These are phyloP conservation scores for Ciconia boyciana DNA, from an alignment of 2,113 vertebrate species.

Conservation along the genomic window DNA sequence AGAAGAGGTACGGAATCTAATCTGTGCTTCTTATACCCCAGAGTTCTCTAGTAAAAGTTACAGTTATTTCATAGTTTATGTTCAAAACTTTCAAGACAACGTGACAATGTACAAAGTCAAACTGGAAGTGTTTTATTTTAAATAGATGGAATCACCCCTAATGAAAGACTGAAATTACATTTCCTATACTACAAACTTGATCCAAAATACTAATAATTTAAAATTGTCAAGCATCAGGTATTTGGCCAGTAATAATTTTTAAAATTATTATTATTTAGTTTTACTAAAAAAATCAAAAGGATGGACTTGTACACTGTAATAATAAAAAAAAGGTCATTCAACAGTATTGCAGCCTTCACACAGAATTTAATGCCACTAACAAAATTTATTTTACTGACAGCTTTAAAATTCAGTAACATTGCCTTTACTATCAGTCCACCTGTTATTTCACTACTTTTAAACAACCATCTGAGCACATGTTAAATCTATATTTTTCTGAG, in stretches of 20 bases:
- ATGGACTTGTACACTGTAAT: background rate
- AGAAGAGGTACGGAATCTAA: background rate
- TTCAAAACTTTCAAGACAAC: background rate
- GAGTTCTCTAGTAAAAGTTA: background rate
- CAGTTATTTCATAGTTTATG: background rate
- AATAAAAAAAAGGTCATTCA: background rate
- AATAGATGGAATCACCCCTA: background rate
- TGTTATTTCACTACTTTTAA: background rate
- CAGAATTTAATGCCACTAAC: background rate
- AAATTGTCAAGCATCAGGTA: background rate
- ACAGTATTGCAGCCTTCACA: background rate
- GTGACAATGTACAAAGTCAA: background rate
- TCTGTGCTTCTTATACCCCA: background rate
- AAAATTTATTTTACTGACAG: background rate
- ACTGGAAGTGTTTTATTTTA: background rate
- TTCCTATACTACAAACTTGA: background rate
- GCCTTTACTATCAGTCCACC: background rate
- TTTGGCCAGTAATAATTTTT: background rate
- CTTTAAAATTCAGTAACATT: conserved; percentile 24
- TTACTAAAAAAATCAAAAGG: background rate
- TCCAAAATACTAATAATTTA: background rate
- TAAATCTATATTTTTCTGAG: background rate
- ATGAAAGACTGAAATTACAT: background rate
- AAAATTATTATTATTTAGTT: background rate
- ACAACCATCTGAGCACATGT: background rate